phyloP scores from a whole-genome alignment of 2,113 vertebrate species.

The Apodemus sylvaticus region DNA sequence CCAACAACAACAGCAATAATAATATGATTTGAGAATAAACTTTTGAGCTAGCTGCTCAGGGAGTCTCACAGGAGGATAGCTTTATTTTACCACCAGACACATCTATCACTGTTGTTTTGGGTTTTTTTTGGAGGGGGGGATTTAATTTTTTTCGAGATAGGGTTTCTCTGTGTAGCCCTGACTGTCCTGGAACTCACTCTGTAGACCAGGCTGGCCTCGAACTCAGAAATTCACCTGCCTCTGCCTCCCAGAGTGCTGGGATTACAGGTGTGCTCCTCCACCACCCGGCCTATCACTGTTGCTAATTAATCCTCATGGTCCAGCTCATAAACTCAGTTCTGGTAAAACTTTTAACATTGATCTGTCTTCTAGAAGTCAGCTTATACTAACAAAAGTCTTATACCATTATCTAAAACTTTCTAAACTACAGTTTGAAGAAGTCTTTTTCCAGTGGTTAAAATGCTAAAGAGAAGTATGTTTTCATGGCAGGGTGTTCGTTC shows the following conservation, averaged over 20 bases:
- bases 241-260: no score
- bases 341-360: not conserved
- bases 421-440: not conserved
- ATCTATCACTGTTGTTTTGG: no score
- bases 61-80: not conserved
- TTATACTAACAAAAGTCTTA: not conserved
- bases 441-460: constrained; percentile 10
- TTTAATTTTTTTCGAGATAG: no score
- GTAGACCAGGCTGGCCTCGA: no score
- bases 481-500: not conserved
- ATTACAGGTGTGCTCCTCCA: no score
- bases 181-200: no score
- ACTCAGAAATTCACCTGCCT: no score
- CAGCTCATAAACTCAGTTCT: not conserved
- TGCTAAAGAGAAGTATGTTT: not conserved
- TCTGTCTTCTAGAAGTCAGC: not conserved
- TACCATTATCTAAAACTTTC: constrained; percentile 15
- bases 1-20: not conserved
- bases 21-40: not conserved
- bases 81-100: not conserved
- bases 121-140: no score
- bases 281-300: not conserved
- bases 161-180: no score
- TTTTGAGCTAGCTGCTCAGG: not conserved
- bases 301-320: not conserved